Evolutionary conservation across 2,113 vertebrate species (phyloP), one percentile per base, ranked within the genome.

Genomic region (Halcyon malimbica): DNA sequence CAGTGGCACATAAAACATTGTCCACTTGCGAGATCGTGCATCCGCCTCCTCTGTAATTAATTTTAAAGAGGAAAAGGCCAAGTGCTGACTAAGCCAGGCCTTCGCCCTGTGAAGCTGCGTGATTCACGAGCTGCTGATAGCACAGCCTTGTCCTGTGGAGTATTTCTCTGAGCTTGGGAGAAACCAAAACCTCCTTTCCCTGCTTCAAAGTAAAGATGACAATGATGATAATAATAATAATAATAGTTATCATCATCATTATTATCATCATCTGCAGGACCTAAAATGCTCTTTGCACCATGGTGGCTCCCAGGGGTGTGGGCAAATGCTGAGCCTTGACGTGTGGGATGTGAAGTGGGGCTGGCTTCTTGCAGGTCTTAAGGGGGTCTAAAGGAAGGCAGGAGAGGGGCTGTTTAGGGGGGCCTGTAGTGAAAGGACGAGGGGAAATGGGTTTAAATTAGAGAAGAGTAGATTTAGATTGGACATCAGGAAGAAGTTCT

Each of bases 61-160:
- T 95, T 83, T 77, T 51, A 10, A 71, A 82, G 82, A 87, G 62
- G 74, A 87, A 92, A 92, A 96, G 83, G 70, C 75, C 39, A 35
- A 93, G 65, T 75, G 93, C 93, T 94, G 96, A 93, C 70, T 90
- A 85, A 96, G 89, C 56, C 78, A 71, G 82, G 65, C 70, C 88
- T 50, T 82, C 0, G 1, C 48, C 92, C 63, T 6, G 35, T 1
- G 4, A 73, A 65, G 44, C 79, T 10, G 25, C 0, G 3, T 60
- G 81, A 90, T 76, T 86, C 37, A 70, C 0, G 1, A 85, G 81
- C 75, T 2, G 4, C 75, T 56, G 26, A 37, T 24, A 37, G 56
- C 75, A 44, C 68, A 44, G 35, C 26, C 62, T 78, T 28, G 39
- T 78, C 81, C 64, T 57, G 60, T 8, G 0, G 26, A 90, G 16